Evolutionary conservation across 1,140 invertebrate genomes (phyloP).

Genomic region (Hylyphantes graminicola): DNA sequence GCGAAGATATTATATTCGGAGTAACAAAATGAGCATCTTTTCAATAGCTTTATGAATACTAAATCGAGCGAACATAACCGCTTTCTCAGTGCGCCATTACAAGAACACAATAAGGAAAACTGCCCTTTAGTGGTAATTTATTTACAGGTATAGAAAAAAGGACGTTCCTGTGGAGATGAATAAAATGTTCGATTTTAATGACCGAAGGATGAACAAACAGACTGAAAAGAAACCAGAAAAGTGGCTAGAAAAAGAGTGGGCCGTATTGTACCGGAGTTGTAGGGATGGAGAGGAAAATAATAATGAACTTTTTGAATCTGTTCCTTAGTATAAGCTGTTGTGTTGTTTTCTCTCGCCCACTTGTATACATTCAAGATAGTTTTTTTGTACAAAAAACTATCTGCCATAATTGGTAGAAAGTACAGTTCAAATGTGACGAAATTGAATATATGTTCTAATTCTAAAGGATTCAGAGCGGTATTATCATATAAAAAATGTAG

Average conservation of each 20-base stretch:
- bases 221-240: slow-evolving; percentile 11
- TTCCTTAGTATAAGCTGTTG: no score
- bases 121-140: background rate
- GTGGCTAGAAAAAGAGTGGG: background rate
- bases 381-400: no score
- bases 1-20: no score
- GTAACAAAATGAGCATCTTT: background rate
- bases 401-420: no score
- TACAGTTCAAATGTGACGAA: no score
- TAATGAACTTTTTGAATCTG: background rate
- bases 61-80: slow-evolving; percentile 17
- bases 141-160: slow-evolving; percentile 26
- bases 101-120: no score
- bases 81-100: background rate
- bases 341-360: no score
- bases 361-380: no score
- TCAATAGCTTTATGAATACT: background rate
- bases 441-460: no score
- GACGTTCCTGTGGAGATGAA: slow-evolving; percentile 4
- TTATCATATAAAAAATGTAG: no score
- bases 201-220: slow-evolving; percentile 17
- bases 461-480: no score
- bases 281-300: background rate
- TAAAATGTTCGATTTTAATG: slow-evolving; percentile 38
- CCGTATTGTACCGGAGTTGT: no score